Evolutionary conservation across 2,113 vertebrate genomes (phyloP).

Genomic region (Phasianus colchicus): DNA sequence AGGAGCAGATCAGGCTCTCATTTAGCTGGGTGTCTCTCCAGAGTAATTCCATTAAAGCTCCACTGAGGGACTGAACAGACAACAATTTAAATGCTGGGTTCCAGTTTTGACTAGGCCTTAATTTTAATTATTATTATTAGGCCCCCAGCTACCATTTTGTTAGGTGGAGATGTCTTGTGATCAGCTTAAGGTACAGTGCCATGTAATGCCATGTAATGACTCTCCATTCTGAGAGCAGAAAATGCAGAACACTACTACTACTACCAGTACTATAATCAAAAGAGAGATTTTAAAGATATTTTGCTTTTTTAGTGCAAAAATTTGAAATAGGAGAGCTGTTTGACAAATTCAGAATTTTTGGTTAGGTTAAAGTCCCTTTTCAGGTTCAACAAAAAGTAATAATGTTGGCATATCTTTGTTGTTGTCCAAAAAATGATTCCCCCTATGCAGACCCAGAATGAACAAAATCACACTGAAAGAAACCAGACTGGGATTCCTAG

Average conservation of each 20-base stretch:
- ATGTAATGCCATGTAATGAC: neutral
- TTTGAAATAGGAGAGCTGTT: neutral
- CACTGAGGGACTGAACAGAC: neutral
- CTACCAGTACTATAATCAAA: neutral
- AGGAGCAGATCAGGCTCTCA: neutral
- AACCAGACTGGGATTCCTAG: slow-evolving; percentile 28
- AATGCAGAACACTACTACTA: neutral
- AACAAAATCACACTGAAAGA: neutral
- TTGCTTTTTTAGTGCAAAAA: neutral
- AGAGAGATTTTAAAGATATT: neutral
- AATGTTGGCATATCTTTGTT: neutral
- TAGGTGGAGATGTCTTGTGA: neutral
- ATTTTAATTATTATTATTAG: neutral
- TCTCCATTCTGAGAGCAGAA: neutral
- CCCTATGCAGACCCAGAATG: neutral
- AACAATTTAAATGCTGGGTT: neutral
- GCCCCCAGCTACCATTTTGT: neutral
- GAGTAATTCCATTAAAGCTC: neutral
- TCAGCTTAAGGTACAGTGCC: fast-evolving
- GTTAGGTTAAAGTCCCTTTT: neutral
- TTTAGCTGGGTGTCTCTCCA: neutral
- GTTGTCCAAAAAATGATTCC: neutral
- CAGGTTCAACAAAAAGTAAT: neutral
- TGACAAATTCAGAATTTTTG: neutral
- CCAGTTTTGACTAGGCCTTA: neutral